phyloP scores from a whole-genome alignment of 2,797 vertebrate species.

The Rhinoraja longicauda region DNA sequence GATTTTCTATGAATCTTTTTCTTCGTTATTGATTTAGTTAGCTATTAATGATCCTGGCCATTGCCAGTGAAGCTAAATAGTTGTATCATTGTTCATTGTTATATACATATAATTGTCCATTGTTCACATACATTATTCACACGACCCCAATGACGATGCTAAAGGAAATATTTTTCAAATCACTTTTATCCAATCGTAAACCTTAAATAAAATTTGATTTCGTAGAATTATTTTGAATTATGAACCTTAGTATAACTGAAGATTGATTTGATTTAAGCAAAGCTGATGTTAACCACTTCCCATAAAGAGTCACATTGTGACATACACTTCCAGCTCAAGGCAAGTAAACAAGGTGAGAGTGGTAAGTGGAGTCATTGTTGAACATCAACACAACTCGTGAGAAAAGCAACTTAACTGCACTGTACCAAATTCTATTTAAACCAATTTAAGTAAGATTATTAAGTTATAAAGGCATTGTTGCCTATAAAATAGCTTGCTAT shows the following conservation, averaged over 20 bases:
- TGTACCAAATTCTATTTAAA: background rate
- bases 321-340: too few species aligned
- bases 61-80: background rate
- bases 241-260: too few species aligned
- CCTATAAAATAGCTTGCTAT: background rate
- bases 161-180: background rate
- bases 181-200: background rate
- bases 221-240: background rate
- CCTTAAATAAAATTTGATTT: background rate
- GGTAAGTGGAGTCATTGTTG: too few species aligned
- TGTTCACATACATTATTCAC: too few species aligned
- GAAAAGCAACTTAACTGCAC: background rate
- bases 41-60: background rate
- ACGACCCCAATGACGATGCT: background rate
- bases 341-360: too few species aligned
- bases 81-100: background rate
- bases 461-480: background rate
- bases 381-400: background rate
- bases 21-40: background rate
- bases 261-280: too few species aligned
- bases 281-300: too few species aligned
- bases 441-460: background rate
- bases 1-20: too few species aligned
- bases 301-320: too few species aligned
- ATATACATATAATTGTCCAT: too few species aligned